phyloP scores from a whole-genome alignment of 64 coral and sea anemone genomes.

The Montipora efflorescens region DNA sequence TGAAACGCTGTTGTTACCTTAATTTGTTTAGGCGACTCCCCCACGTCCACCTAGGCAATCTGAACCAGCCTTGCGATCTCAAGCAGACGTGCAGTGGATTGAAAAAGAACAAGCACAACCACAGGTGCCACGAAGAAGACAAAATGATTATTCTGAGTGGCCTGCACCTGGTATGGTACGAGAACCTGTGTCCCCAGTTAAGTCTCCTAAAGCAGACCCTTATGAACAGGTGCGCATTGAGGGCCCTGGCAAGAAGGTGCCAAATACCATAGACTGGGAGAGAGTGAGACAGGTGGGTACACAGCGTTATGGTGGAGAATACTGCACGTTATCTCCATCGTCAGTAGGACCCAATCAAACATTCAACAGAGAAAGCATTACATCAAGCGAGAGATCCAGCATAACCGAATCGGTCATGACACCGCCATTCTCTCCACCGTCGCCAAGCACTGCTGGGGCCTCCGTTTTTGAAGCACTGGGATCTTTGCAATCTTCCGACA shows the following conservation, averaged over 20 bases:
- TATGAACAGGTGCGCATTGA: slow-evolving; percentile 87
- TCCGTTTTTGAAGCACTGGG: slow-evolving; percentile 57
- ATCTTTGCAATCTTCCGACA: neutral
- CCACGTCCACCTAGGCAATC: neutral
- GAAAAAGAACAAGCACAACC: slow-evolving; percentile 54
- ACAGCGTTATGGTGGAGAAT: slow-evolving; percentile 57
- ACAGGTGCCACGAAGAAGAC: slow-evolving; percentile 29
- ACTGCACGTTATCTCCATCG: slow-evolving; percentile 70
- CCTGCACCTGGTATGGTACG: neutral
- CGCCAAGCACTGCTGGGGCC: slow-evolving; percentile 63
- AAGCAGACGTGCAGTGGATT: slow-evolving; percentile 13
- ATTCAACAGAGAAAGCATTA: slow-evolving; percentile 31
- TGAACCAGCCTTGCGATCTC: neutral
- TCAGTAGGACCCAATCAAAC: slow-evolving; percentile 73
- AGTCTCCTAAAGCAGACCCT: neutral
- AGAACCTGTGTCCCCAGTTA: neutral
- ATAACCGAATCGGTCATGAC: slow-evolving; percentile 34
- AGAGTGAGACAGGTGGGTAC: neutral
- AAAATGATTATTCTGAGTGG: slow-evolving; percentile 34
- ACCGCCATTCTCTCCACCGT: slow-evolving; percentile 81
- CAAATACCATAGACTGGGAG: slow-evolving; percentile 15
- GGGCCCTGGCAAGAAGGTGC: slow-evolving; percentile 30
- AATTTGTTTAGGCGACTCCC: neutral
- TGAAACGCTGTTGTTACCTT: neutral
- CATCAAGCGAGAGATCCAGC: slow-evolving; percentile 53